These are phyloP conservation scores for Isurus oxyrinchus DNA, from an alignment of 2,113 vertebrate species.

Conservation along the genomic window DNA sequence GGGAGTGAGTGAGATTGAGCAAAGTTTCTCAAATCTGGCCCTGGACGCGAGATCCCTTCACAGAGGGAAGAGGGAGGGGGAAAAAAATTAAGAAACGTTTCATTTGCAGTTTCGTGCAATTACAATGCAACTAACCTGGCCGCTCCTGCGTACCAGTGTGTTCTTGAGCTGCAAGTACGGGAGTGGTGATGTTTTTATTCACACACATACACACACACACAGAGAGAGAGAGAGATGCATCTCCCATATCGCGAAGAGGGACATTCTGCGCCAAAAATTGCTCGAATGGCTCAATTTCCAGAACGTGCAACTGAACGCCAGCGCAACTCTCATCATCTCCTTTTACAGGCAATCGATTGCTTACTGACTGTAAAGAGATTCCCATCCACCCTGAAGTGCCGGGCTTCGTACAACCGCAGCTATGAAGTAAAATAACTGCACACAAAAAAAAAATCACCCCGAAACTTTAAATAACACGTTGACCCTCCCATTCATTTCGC, in stretches of 20 bases:
- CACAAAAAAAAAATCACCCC: too few species aligned
- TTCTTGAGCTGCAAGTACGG: background rate
- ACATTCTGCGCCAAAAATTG: background rate
- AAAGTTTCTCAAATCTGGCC: background rate
- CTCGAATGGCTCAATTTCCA: background rate
- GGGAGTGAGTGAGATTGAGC: background rate
- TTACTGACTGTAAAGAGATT: too few species aligned
- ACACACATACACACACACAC: too few species aligned
- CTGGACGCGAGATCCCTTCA: too few species aligned
- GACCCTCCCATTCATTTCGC: background rate
- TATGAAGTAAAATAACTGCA: too few species aligned
- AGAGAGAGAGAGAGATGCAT: too few species aligned
- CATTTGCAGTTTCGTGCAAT: background rate
- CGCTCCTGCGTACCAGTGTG: too few species aligned
- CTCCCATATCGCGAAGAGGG: background rate
- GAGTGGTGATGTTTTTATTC: background rate
- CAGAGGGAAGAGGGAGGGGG: too few species aligned
- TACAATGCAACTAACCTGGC: background rate
- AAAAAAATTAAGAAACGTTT: background rate
- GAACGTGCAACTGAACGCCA: background rate
- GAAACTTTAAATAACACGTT: background rate
- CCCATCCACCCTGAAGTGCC: background rate
- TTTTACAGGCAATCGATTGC: too few species aligned
- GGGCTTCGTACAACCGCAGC: background rate
- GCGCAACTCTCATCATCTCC: background rate